Base-by-base conservation (phyloP, 2,888 invertebrate species). In the Dione vanillae region DNA sequence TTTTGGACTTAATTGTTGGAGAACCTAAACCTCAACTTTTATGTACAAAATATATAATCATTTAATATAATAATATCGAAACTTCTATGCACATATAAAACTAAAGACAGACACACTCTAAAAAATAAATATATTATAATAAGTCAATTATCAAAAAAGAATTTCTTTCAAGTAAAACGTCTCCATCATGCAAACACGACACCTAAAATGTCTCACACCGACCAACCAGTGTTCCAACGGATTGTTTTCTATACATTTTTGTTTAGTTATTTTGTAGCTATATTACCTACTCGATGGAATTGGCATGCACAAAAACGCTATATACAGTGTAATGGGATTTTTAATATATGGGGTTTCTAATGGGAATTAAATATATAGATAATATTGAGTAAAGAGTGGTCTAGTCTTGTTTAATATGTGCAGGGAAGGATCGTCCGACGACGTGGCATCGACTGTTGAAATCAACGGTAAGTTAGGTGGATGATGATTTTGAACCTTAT, bases 31-130 rank as follows among this genome's bases (percentile, higher is more conserved):
- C 78, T 81, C 77, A 84, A 79, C 79, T 80, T 80, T 77, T 79
- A 75, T 82, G 86, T 88, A 86, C 85, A 82, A 77, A 82, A 78
- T 80, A 71, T 43, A 40, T 35, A 78, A 75, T 72, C 75, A 81
- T 80, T 80, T 77, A 79, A 45, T 61, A 84, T 81, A 80, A 82
- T 78, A 83, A 75, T 82, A 81, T 81, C 19, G 51, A 85, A 79
- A 87, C 88, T 88, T 92, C 90, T 93, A 93, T 93, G 94, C 93
- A 94, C 93, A 94, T 93, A 91, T 91, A 90, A 90, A 85, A 88
- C 87, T 83, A 88, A 90, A 88, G 92, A 91, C 93, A 92, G 92
- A 92, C 93, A 94, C 93, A 94, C 93, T 93, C 93, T 87, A 78
- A 82, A 83, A 64, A 51, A 64, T 78, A 79, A 80, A 83, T 80